A percentile compares a stretch with the other conserved stretches of the same genome.
Conservation (phyloP, 2,797 vertebrate genomes). For the Luscinia megarhynchos region DNA sequence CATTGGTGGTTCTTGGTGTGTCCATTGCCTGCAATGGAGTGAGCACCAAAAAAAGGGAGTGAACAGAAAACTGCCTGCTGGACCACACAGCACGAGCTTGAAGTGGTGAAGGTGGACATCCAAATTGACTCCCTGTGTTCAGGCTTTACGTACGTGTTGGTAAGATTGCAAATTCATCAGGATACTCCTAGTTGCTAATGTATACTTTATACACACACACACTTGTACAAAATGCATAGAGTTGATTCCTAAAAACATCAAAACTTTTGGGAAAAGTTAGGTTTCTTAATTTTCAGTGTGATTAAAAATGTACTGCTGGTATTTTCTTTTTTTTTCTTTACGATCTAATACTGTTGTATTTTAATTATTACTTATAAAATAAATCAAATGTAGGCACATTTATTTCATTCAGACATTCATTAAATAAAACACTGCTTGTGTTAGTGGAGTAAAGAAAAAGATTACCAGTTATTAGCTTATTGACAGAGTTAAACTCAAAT, state of each 20-base stretch:
- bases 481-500: slow-evolving; percentile 77
- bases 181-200: slow-evolving; percentile 62
- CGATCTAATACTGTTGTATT: slow-evolving; percentile 81
- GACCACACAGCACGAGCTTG: slow-evolving; percentile 26
- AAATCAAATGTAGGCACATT: slow-evolving; percentile 83
- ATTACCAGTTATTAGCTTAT: slow-evolving; percentile 81
- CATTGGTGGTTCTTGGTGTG: slow-evolving; percentile 58
- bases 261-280: slow-evolving; percentile 76
- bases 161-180: slow-evolving; percentile 71
- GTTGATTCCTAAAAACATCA: slow-evolving; percentile 79
- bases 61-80: slow-evolving; percentile 53
- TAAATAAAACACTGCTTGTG: slow-evolving; percentile 88
- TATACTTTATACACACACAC: slow-evolving; percentile 72
- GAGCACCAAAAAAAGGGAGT: slow-evolving; percentile 56
- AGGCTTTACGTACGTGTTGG: slow-evolving; percentile 27
- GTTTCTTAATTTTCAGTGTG: slow-evolving; percentile 78
- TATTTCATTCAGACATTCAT: slow-evolving; percentile 82
- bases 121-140: slow-evolving; percentile 65
- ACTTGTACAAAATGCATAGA: slow-evolving; percentile 83
- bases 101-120: slow-evolving; percentile 49
- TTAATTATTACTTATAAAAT: slow-evolving; percentile 72
- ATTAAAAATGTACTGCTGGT: slow-evolving; percentile 83
- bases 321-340: slow-evolving; percentile 53
- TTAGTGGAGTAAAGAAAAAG: slow-evolving; percentile 80
- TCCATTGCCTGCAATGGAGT: slow-evolving; percentile 69